phyloP scores from a whole-genome alignment of 2,113 vertebrate species.

The Nymphicus hollandicus region DNA sequence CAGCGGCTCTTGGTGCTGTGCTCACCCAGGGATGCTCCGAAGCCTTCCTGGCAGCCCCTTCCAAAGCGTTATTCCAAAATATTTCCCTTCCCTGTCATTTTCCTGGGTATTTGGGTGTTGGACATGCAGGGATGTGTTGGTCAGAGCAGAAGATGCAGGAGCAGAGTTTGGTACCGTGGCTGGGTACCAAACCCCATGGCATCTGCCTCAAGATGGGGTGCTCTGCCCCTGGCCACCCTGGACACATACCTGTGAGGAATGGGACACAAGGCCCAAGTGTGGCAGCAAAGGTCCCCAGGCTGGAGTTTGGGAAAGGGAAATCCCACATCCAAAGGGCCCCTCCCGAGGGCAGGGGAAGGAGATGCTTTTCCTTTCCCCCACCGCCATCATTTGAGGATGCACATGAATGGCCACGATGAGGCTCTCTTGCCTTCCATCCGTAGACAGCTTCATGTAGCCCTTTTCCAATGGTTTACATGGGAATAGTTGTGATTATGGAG shows the following conservation, averaged over 20 bases:
- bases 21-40: neutral
- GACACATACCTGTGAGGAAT: neutral
- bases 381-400: neutral
- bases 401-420: neutral
- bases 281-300: neutral
- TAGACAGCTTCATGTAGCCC: neutral
- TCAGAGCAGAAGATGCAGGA: neutral
- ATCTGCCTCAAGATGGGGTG: rapidly evolving
- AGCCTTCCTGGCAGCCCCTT: neutral
- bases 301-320: neutral
- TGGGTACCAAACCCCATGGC: neutral
- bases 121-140: rapidly evolving
- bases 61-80: neutral
- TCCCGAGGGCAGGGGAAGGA: neutral
- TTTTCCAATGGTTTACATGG: neutral
- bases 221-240: rapidly evolving
- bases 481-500: neutral
- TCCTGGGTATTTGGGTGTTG: neutral
- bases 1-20: rapidly evolving
- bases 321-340: neutral
- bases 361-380: rapidly evolving
- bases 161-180: neutral
- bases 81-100: neutral
- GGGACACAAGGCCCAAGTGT: neutral
- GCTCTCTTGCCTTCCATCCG: neutral